These are phyloP conservation scores for Heterocephalus glaber DNA, from an alignment of 2,113 vertebrate genomes.

Conservation along the genomic window DNA sequence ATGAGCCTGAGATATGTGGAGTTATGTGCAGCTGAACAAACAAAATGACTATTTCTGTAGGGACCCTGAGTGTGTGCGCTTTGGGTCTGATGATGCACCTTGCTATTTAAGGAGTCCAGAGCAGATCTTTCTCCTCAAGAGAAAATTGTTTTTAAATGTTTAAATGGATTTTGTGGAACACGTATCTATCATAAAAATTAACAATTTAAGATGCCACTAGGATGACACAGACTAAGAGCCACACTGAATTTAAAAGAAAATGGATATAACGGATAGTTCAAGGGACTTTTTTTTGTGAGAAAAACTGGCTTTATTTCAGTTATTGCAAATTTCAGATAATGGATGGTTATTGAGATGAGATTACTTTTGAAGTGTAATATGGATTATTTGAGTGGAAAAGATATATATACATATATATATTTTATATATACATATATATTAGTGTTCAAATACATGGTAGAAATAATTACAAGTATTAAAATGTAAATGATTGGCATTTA, in stretches of 20 bases:
- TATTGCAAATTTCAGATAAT: not conserved
- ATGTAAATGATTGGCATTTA: constrained; percentile 2
- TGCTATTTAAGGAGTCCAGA: constrained; percentile 76
- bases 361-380: not conserved
- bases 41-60: constrained; percentile 73
- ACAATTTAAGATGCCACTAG: not conserved
- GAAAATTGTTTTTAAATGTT: constrained; percentile 46
- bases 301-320: not conserved
- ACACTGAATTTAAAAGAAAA: not conserved
- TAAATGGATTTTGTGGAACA: not conserved
- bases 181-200: not conserved
- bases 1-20: constrained; percentile 62
- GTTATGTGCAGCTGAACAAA: constrained; percentile 81
- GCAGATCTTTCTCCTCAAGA: constrained; percentile 66
- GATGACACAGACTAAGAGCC: not conserved
- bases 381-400: not conserved
- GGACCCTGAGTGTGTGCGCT: constrained; percentile 52
- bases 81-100: constrained; percentile 71
- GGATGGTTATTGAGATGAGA: not conserved
- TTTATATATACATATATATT: not conserved
- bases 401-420: not conserved
- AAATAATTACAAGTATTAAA: not conserved
- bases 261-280: not conserved
- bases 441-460: not conserved
- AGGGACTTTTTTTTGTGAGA: not conserved